Evolutionary conservation across 2,888 invertebrate species (phyloP).

Genomic region (Troides aeacus): DNA sequence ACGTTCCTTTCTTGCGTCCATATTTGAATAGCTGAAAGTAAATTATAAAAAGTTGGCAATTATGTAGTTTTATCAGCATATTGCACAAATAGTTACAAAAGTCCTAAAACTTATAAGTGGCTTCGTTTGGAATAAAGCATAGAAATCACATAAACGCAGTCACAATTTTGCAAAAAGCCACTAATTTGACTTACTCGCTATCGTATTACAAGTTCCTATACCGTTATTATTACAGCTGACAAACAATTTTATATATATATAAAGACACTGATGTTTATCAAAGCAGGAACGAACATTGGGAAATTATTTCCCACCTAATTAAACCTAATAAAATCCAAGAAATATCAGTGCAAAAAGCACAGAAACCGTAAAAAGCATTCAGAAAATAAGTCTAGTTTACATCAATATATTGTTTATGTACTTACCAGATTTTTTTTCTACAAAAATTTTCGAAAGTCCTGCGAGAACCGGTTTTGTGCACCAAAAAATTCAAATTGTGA

Average conservation of each 20-base stretch:
- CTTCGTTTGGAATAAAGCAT: constrained; percentile 27
- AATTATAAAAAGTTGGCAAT: constrained; percentile 19
- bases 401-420: constrained; percentile 27
- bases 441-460: constrained; percentile 26
- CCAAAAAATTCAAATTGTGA: constrained; percentile 29
- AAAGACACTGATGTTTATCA: constrained; percentile 26
- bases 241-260: constrained; percentile 30
- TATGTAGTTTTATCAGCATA: constrained; percentile 23
- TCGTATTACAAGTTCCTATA: constrained; percentile 25
- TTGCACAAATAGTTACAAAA: constrained; percentile 18
- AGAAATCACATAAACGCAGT: constrained; percentile 34
- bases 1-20: constrained; percentile 19
- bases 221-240: constrained; percentile 15
- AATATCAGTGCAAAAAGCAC: constrained; percentile 24
- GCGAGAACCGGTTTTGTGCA: constrained; percentile 26
- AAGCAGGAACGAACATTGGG: constrained; percentile 20
- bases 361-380: constrained; percentile 27
- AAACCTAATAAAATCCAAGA: constrained; percentile 23
- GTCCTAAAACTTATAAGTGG: constrained; percentile 8
- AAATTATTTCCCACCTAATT: constrained; percentile 22
- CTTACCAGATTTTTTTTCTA: constrained; percentile 28
- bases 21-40: constrained; percentile 25
- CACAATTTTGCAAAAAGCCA: constrained; percentile 22
- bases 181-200: too few species aligned
- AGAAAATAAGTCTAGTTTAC: constrained; percentile 28